phyloP scores from a whole-genome alignment of 2,888 invertebrate species.

The Rhorus exstirpatorius region DNA sequence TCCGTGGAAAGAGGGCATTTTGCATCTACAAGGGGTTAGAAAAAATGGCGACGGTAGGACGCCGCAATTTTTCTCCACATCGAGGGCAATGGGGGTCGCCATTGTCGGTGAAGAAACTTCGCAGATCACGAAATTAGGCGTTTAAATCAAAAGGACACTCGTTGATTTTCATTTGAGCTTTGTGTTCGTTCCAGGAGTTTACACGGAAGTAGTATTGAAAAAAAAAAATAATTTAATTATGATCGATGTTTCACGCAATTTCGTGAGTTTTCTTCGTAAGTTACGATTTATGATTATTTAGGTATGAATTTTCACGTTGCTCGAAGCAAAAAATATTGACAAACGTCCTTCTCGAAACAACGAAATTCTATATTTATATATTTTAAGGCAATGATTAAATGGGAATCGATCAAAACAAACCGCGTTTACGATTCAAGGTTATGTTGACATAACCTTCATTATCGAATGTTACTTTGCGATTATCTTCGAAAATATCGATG shows the following conservation, averaged over 20 bases:
- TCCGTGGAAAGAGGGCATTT: slow-evolving; percentile 10
- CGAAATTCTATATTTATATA: too few relatives aligned
- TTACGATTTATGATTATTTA: too few relatives aligned
- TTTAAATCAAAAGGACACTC: too few relatives aligned
- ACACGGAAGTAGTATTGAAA: too few relatives aligned
- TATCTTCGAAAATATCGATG: neutral
- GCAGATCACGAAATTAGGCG: neutral
- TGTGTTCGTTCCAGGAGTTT: neutral
- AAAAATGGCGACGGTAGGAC: slow-evolving; percentile 78
- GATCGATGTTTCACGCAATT: too few relatives aligned
- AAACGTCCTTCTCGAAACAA: too few relatives aligned
- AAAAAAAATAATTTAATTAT: too few relatives aligned
- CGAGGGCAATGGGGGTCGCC: slow-evolving; percentile 3
- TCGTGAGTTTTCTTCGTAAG: too few relatives aligned
- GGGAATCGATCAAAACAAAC: neutral
- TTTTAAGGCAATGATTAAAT: too few relatives aligned
- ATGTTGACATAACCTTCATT: neutral
- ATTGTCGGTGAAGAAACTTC: slow-evolving; percentile 17
- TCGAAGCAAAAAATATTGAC: too few relatives aligned
- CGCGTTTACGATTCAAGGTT: neutral
- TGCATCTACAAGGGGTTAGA: slow-evolving; percentile 74
- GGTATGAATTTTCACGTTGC: too few relatives aligned
- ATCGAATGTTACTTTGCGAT: neutral
- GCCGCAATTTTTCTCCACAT: slow-evolving; percentile 41
- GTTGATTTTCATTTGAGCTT: neutral